These are phyloP conservation scores for Tuta absoluta DNA, from an alignment of 2,888 invertebrate species.

Conservation along the genomic window DNA sequence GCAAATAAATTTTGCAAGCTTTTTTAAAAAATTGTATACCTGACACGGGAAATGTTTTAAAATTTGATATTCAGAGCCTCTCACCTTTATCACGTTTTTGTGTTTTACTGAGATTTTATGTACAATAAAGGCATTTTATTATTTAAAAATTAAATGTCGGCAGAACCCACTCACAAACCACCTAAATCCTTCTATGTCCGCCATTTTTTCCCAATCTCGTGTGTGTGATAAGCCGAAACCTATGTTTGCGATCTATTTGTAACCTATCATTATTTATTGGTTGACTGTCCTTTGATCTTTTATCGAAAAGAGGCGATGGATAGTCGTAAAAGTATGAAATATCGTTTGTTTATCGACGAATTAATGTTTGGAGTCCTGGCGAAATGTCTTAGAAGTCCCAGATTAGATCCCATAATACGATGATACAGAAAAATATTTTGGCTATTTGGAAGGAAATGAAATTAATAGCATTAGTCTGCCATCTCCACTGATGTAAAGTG, in stretches of 20 bases:
- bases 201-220: slow-evolving; percentile 22
- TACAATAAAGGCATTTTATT: too few species aligned
- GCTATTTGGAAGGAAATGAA: too few species aligned
- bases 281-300: slow-evolving; percentile 31
- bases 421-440: too few species aligned
- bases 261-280: slow-evolving; percentile 25
- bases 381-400: background rate
- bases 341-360: background rate
- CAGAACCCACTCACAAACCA: background rate
- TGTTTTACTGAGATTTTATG: too few species aligned
- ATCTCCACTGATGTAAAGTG: too few species aligned
- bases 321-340: slow-evolving; percentile 12
- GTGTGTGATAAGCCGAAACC: slow-evolving; percentile 20
- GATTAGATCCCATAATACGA: background rate
- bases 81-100: too few species aligned
- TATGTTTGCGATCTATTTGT: slow-evolving; percentile 21
- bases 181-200: background rate
- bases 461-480: too few species aligned
- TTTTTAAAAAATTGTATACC: too few species aligned
- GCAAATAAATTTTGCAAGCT: too few species aligned
- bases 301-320: background rate
- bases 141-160: background rate
- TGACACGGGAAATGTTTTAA: too few species aligned
- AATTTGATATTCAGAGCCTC: too few species aligned
- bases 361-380: background rate